Evolutionary conservation across 2,888 invertebrate genomes (phyloP), one percentile per base, ranked within the genome.

Genomic region (Dryadula phaetusa): DNA sequence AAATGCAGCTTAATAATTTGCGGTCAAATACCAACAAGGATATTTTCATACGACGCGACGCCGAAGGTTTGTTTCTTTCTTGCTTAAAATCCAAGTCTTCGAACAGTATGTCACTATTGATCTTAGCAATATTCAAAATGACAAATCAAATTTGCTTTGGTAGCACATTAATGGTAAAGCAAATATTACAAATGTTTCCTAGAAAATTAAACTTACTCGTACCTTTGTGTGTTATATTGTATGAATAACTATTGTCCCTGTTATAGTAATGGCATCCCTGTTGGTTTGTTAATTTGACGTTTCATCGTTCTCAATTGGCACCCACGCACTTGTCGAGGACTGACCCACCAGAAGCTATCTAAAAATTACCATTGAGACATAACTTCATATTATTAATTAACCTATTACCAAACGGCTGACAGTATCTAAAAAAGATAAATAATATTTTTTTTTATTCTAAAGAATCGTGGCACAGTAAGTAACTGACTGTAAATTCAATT

Each of bases 331-430:
- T 46, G 34, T 32, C 32, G 34, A 49, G 47, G 40, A 18, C 79
- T 84, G 88, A 83, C 88, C 89, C 86, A 85, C 79, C 79, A 75
- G 76, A 75, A 81, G 74, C 81, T 79, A 84, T 84, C 84, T 86
- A 87, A 82, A 76, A 86, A 85, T 85, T 86, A 84, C 80, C 84
- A 87, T 88, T 86, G 86, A 88, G 86, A 83, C 86, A 86, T 87
- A 87, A 46, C 44, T 66, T 60, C 66, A 44, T 58, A 25, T 16
- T n/a, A 53, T 14, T 66, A 64, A 64, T 62, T 62, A 52, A 10
- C 16, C 3, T 25, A 16, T 52, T 28, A 32, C 16, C 16, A 4
- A 28, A 25, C 16, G 10, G 1, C 1, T 28, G 8, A 7, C 0
- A n/a, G 0, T 25, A 47, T 46, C 10, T 20, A 46, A 10, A n/a